Base-by-base conservation (phyloP, 2,888 invertebrate species). In the Balanococcus diminutus region DNA sequence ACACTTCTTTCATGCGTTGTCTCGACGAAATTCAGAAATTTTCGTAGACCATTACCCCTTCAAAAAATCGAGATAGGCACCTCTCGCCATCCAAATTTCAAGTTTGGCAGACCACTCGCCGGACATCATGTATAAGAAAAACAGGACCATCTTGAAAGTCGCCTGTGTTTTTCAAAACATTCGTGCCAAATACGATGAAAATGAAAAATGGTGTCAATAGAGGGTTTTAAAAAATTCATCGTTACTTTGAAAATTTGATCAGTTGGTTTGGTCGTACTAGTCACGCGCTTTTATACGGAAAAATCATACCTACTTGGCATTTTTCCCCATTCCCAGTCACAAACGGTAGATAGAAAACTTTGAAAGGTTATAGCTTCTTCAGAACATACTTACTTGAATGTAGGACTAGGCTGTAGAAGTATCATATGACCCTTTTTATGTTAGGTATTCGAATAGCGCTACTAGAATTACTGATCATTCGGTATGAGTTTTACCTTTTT, bases 171-270 rank as follows among this genome's bases (percentile, higher is more conserved):
- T 42, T 42, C 6, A 42, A 42, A 56, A 28, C 14, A 11, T 67
- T 56, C 19, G 28, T 56, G 19, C 9, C 56, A 56, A 3, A 2
- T 11, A 67, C 61, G 61, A n/a, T n/a, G n/a, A n/a, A n/a, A 67
- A 28, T 67, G 61, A 28, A 67, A 67, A 67, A 67, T 11, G 25
- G 9, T 28, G 61, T 28, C 61, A 67, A 56, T 67, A 28, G n/a
- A n/a, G 22, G 9, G 19, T 56, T 67, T 25, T 67, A 3, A 67
- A 67, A 67, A 67, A 67, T 67, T 67, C 25, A 67, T 28, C 61
- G 28, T 67, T 67, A 67, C 61, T 67, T 67, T 67, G 61, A 67
- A 67, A 67, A 67, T 67, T 67, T 67, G 61, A 67, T 67, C 61
- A 67, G 25, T 28, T 56, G 14, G 61, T 28, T 67, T 67, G 14